Evolutionary conservation across 1,140 invertebrate genomes (phyloP), one percentile per base, ranked within the genome.

Genomic region (Nixonia krombeini): DNA sequence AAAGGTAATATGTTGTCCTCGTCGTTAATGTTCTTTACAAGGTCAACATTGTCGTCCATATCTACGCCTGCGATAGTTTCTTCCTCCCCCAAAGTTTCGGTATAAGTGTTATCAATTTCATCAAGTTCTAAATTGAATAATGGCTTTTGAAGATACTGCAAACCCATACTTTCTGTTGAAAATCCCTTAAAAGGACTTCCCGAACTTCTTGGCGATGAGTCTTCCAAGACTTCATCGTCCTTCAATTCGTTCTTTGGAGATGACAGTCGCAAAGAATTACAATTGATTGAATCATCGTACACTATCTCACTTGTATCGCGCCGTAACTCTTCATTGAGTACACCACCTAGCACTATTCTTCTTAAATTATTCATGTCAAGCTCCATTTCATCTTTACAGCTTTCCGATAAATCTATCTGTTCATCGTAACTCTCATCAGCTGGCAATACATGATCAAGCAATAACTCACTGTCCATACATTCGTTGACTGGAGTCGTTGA

Each of bases 121-220:
- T 62, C 67, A 7, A 70, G 26, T 21, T 62, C 67, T 9, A 69
- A 12, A 37, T 69, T 69, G 16, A 70, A 70, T 0, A 70, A 17
- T 1, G 66, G 66, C 13, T 64, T 70, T 25, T 70, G 66, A 9
- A 70, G 18, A 23, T 70, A 51, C 28, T 55, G 56, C 16, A 64
- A 29, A 15, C 56, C 55, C 10, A 70, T 70, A 1, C 50, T 53
- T n/a, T 64, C 67, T 0, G 55, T 9, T 0, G 67, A 61, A 28
- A 64, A 70, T 4, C 67, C 66, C 55, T 70, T 70, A 6, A 70
- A 70, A 3, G 65, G 65, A 59, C 65, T 69, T 0, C 49, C 55
- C 1, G 65, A 31, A 47, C 57, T 63, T 15, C 65, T 28, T 16
- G 58, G 66, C 2, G 66, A 61, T 0, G 59, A 63, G 0, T 10